These are phyloP conservation scores for Arremon brunneinucha DNA, from an alignment of 2,797 vertebrate genomes.

Conservation along the genomic window DNA sequence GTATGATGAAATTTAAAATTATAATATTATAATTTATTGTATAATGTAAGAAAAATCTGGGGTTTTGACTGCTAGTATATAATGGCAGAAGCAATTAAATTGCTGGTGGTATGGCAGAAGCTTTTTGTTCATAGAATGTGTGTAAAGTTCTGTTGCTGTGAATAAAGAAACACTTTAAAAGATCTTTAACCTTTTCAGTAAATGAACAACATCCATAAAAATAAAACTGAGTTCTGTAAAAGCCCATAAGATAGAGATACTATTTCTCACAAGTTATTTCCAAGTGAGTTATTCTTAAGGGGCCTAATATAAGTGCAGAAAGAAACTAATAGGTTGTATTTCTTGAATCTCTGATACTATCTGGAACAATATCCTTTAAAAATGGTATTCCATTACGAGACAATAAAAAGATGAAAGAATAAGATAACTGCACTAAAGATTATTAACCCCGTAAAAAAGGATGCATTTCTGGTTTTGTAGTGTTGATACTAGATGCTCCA, in stretches of 20 bases:
- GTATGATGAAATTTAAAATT: too few species aligned
- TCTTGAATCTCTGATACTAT: neutral
- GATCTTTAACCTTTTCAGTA: slow-evolving; percentile 3
- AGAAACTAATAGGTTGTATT: neutral
- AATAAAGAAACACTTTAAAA: neutral
- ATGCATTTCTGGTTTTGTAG: neutral
- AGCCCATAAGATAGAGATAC: neutral
- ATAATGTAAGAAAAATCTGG: neutral
- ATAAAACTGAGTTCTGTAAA: neutral
- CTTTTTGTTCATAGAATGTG: neutral
- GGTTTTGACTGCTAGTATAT: neutral
- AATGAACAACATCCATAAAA: neutral
- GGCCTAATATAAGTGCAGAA: neutral
- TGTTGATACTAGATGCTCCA: neutral
- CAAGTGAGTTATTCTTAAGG: neutral
- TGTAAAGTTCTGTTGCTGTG: neutral
- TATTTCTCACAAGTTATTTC: slow-evolving; percentile 1
- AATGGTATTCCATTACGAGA: neutral
- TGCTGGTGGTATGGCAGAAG: neutral
- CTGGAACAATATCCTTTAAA: neutral
- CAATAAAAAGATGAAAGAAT: slow-evolving; percentile 2
- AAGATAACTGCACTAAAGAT: neutral
- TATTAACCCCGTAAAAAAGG: neutral
- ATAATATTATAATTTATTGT: neutral
- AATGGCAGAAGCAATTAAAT: neutral